Conservation (phyloP, 1,140 invertebrate species). For the Protaetia brevitarsis region DNA sequence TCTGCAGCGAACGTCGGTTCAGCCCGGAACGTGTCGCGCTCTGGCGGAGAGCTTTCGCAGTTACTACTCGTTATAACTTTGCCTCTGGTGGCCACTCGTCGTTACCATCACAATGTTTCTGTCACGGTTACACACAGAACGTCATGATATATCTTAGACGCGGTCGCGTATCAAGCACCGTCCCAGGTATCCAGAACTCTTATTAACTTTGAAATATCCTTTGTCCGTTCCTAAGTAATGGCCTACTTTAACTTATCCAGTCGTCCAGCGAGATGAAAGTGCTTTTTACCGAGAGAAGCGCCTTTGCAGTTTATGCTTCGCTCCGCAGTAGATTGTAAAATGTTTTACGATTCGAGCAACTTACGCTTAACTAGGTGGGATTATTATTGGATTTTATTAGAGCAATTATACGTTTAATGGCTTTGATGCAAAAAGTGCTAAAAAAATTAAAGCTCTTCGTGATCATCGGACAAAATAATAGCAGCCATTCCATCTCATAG, state of each 20-base stretch:
- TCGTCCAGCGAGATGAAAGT: background rate
- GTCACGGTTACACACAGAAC: constrained; percentile 13
- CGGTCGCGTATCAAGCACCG: background rate
- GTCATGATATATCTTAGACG: constrained; percentile 5
- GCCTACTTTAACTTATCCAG: background rate
- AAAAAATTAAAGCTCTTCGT: too few species aligned
- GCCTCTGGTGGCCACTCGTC: constrained; percentile 9
- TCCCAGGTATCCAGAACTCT: constrained; percentile 4
- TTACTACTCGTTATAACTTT: constrained; percentile 18
- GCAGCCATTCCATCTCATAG: background rate
- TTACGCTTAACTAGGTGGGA: background rate
- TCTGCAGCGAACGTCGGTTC: constrained; percentile 11
- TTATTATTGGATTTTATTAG: constrained; percentile 3
- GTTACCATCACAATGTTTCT: constrained; percentile 15
- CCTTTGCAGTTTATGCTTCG: background rate
- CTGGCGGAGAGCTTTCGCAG: constrained; percentile 12
- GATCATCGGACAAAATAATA: background rate
- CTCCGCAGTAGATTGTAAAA: background rate
- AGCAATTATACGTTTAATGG: background rate
- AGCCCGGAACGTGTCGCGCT: constrained; percentile 14
- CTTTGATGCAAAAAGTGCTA: background rate
- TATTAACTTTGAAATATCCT: constrained; percentile 12
- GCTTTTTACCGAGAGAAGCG: background rate
- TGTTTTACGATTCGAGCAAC: background rate
- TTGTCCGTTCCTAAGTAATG: background rate